phyloP scores from a whole-genome alignment of 2,113 vertebrate genomes.

The Muscicapa adusta region DNA sequence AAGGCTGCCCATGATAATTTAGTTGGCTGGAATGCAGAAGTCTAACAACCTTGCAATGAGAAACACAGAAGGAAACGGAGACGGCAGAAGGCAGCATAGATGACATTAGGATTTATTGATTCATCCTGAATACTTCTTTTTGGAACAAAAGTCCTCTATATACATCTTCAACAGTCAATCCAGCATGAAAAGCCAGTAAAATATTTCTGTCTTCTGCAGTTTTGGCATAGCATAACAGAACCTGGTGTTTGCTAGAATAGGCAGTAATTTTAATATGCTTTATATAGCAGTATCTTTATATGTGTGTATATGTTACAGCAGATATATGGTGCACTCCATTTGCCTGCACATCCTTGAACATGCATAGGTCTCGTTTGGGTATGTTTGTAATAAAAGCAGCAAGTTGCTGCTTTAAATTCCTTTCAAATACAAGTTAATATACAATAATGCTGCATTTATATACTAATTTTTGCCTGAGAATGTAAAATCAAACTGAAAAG shows the following conservation, averaged over 20 bases:
- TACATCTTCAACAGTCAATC: not conserved
- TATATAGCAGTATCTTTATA: not conserved
- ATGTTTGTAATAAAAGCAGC: too few species aligned
- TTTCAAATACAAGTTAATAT: not conserved
- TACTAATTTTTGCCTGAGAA: not conserved
- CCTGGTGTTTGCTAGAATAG: not conserved
- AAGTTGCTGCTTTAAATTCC: not conserved
- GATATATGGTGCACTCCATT: not conserved
- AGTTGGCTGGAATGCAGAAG: not conserved
- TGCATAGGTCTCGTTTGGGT: not conserved
- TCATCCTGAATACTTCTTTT: not conserved
- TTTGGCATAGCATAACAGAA: not conserved
- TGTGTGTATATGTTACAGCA: not conserved
- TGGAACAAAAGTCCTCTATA: not conserved
- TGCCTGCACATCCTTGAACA: not conserved
- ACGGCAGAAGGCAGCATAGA: not conserved
- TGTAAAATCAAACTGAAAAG: not conserved
- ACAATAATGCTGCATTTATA: not conserved
- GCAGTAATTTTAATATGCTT: not conserved
- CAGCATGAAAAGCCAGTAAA: not conserved
- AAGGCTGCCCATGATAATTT: not conserved
- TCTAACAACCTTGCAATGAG: not conserved
- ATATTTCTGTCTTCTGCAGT: not conserved
- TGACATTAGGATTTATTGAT: not conserved
- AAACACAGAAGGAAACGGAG: not conserved